Evolutionary conservation across 2,888 invertebrate genomes (phyloP), one percentile per base, ranked within the genome.

Genomic region (Thera britannica): DNA sequence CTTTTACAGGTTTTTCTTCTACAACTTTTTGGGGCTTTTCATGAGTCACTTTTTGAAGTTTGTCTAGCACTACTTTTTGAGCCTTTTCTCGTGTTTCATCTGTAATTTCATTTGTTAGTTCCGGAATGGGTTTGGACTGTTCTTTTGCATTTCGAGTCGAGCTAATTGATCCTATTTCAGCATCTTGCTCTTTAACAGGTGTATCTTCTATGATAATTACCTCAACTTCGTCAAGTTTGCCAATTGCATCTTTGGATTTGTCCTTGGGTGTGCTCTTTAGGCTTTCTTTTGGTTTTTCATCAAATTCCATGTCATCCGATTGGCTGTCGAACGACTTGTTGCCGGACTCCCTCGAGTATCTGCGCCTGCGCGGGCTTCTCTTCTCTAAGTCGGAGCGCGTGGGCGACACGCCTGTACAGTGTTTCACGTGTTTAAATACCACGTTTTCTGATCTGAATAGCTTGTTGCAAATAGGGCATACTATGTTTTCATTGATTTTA

Each of bases 401-500:
- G 1, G 93, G 93, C 1, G 93, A 93, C 0, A 90, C 90, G 0
- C 94, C 94, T 2, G 91, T 90, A 69, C 94, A 94, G 79, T 94
- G 94, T 78, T 94, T 94, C 0, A 94, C 94, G 70, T 94, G 94
- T 83, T 94, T 94, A 68, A 93, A 92, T 54, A 94, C 92, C 38
- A 94, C 94, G 71, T 94, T 94, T 79, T 94, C 93, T 36, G 93
- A 92, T 71, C 94, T 84, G 76, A 94, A 94, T 34, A 93, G 77
- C 80, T 94, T 94, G 71, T 86, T 87, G 70, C 94, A 94, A 70
- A 94, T 94, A 8, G 94, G 94, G 71, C 94, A 94, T 34, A 93
- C 87, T 55, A 94, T 93, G 70, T 93, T 92, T 77, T 94, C 93
- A 77, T 94, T 92, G 56, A 94, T 94, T 84, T 93, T 94, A n/a